Evolutionary conservation across 2,113 vertebrate species (phyloP).

Genomic region (Fulmarus glacialis): DNA sequence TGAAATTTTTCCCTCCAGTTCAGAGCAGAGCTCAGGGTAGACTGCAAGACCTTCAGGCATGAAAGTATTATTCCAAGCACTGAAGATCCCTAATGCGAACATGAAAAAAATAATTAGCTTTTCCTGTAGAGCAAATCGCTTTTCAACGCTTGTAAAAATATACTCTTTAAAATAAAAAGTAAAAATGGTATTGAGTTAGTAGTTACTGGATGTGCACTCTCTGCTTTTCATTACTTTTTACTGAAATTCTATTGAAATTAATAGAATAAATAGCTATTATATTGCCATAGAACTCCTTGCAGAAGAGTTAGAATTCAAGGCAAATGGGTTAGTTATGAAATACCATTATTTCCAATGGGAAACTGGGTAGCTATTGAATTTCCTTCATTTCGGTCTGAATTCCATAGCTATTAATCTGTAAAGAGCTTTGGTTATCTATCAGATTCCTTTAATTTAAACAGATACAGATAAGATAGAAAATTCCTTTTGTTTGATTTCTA

Average conservation of each 20-base stretch:
- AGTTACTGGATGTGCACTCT: not conserved
- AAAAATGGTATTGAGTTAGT: not conserved
- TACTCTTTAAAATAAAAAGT: not conserved
- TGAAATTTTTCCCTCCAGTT: not conserved
- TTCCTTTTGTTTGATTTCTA: not conserved
- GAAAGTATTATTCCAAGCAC: not conserved
- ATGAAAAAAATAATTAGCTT: not conserved
- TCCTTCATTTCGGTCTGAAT: not conserved
- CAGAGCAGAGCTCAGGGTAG: not conserved
- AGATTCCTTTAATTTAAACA: not conserved
- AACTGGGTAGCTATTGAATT: not conserved
- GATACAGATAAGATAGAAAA: not conserved
- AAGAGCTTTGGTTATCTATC: not conserved
- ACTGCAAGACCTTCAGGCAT: not conserved
- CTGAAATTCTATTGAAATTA: conserved; percentile 18
- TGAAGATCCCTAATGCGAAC: not conserved
- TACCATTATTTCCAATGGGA: not conserved
- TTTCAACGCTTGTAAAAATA: conserved; percentile 20
- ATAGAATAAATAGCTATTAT: conserved; percentile 12
- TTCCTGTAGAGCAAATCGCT: not conserved
- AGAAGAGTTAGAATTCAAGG: not conserved
- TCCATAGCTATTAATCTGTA: not conserved
- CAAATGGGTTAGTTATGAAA: not conserved
- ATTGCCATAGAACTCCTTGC: not conserved
- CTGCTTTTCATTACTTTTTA: conserved; percentile 1